These are phyloP conservation scores for Drosophila robusta DNA, from an alignment of 2,888 invertebrate genomes.

Conservation along the genomic window DNA sequence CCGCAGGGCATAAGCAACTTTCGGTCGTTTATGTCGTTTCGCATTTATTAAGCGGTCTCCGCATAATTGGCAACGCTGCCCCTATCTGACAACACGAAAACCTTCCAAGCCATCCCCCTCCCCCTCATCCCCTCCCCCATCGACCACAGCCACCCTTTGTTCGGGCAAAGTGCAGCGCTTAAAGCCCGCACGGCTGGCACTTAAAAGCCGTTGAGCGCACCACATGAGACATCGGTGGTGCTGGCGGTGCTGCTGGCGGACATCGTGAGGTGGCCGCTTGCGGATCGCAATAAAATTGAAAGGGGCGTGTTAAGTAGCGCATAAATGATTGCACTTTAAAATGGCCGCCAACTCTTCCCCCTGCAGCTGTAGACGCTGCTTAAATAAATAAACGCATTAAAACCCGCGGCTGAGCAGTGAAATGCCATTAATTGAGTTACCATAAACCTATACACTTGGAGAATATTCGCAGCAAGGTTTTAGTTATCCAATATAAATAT, in stretches of 20 bases:
- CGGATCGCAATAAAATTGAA: slow-evolving; percentile 45
- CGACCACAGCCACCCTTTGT: background rate
- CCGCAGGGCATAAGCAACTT: slow-evolving; percentile 35
- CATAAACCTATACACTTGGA: slow-evolving; percentile 25
- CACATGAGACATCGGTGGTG: slow-evolving; percentile 22
- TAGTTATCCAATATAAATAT: too few relatives aligned
- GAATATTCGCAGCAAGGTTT: background rate
- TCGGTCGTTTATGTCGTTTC: slow-evolving; percentile 75
- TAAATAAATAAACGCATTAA: slow-evolving; percentile 52
- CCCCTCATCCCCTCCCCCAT: background rate
- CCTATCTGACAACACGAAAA: slow-evolving; percentile 19
- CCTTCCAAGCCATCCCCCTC: slow-evolving; percentile 1
- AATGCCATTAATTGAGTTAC: slow-evolving; percentile 67
- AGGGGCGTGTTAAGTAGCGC: slow-evolving; percentile 32
- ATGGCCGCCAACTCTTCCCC: background rate
- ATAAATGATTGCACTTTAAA: slow-evolving; percentile 53
- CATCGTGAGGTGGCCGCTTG: slow-evolving; percentile 26
- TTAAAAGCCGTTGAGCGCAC: slow-evolving; percentile 39
- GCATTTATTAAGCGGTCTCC: slow-evolving; percentile 72
- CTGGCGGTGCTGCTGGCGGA: background rate
- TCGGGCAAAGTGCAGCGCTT: slow-evolving; percentile 36
- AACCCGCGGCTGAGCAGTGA: slow-evolving; percentile 13
- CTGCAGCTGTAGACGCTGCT: slow-evolving; percentile 12
- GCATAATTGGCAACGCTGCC: slow-evolving; percentile 69
- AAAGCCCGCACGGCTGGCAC: slow-evolving; percentile 33